Percentiles rank a stretch among this genome's conserved stretches.
phyloP scores from a whole-genome alignment of 1,140 invertebrate genomes.

The Cheumatopsyche charites region DNA sequence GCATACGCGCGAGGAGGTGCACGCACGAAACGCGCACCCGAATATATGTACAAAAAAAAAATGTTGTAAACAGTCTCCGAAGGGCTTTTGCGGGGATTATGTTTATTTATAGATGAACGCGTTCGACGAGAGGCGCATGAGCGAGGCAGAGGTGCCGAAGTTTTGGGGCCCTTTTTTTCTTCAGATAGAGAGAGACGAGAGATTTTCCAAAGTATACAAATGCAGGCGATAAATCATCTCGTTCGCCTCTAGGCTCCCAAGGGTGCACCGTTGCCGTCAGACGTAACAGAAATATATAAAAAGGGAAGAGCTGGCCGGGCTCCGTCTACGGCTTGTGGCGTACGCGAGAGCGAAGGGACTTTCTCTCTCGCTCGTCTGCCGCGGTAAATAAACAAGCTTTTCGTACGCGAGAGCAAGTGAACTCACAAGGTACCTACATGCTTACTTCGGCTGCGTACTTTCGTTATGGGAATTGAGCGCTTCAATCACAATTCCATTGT shows the following conservation, averaged over 20 bases:
- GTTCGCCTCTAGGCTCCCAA: constrained; percentile 44
- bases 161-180: constrained; percentile 20
- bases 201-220: constrained; percentile 12
- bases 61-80: neutral
- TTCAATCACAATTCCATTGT: too few species aligned
- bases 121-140: constrained; percentile 41
- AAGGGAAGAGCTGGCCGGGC: constrained; percentile 39
- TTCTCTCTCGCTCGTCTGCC: neutral
- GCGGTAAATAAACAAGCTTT: too few species aligned
- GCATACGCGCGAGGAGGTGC: neutral
- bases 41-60: neutral
- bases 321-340: neutral
- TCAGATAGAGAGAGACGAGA: constrained; percentile 11
- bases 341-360: neutral
- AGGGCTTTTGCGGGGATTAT: constrained; percentile 48
- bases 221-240: constrained; percentile 46
- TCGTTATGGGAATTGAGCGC: too few species aligned
- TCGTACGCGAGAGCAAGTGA: too few species aligned
- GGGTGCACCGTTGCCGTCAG: constrained; percentile 46
- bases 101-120: constrained; percentile 50
- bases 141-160: constrained; percentile 35
- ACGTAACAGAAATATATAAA: constrained; percentile 47
- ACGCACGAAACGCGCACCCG: neutral
- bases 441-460: too few species aligned
- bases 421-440: too few species aligned